These are phyloP conservation scores for Pipistrellus pygmaeus DNA, from an alignment of 2,797 vertebrate genomes.

Conservation along the genomic window DNA sequence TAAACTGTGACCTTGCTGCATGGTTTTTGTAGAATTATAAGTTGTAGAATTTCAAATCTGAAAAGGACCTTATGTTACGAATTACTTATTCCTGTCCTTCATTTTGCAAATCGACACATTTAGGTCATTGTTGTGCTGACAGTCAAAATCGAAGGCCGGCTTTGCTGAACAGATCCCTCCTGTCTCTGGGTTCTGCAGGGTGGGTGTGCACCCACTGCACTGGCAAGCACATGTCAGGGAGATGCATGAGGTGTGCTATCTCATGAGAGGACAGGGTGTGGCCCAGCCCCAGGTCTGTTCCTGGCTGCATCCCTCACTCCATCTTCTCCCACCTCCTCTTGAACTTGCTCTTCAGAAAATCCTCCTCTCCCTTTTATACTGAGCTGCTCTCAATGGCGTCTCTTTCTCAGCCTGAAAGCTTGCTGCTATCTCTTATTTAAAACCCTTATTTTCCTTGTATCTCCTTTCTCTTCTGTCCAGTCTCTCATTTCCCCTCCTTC, in stretches of 20 bases:
- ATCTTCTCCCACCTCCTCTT: not conserved
- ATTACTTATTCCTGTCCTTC: not conserved
- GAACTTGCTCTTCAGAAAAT: not conserved
- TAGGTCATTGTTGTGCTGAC: not conserved
- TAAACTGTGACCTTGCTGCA: constrained; percentile 21
- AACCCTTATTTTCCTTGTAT: not conserved
- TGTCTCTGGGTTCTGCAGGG: not conserved
- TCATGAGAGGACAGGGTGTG: not conserved
- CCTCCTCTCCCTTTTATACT: not conserved
- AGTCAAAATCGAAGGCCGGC: not conserved
- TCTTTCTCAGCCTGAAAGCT: not conserved
- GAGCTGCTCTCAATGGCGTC: not conserved
- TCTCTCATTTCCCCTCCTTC: not conserved
- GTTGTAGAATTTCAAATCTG: constrained; percentile 3
- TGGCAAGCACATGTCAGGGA: rapidly evolving
- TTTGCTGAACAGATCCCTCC: not conserved
- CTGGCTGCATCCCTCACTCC: not conserved
- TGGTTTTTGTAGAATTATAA: constrained; percentile 51
- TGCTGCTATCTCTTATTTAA: not conserved
- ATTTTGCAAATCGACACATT: not conserved
- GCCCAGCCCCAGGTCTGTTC: not conserved
- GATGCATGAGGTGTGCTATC: too few relatives aligned
- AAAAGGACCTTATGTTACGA: not conserved
- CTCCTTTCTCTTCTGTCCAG: not conserved
- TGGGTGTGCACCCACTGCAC: rapidly evolving